Evolutionary conservation across 2,113 vertebrate genomes (phyloP), one percentile per base, ranked within the genome.

Genomic region (Ariopsis seemanni): DNA sequence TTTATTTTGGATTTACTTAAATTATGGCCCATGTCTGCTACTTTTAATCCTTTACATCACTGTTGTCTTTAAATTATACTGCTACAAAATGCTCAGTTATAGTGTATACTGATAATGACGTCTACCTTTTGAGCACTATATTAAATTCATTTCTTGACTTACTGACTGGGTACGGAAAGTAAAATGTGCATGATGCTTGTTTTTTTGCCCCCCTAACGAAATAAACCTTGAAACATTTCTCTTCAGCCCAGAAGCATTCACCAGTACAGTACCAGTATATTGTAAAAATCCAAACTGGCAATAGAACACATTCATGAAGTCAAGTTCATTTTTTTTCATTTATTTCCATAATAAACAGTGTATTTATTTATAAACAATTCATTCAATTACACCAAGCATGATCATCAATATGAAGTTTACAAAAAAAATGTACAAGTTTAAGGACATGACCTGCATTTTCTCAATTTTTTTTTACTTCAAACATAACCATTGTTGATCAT

Each of bases 291-390:
- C 14, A 72, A 3, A 77, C 1, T 11, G 48, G 52, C 48, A 25
- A 14, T 14, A 52, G 2, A 42, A 62, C 12, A 2, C 18, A 4
- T 85, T 85, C 69, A 85, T 42, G 50, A 86, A 53, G 48, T 80
- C 75, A 74, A 34, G 79, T 27, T 63, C 72, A 90, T 90, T 93
- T 94, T 42, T 42, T 93, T 94, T 93, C 95, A 97, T 98, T 98
- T 99, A 97, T 98, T 97, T 95, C 96, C 96, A 98, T 99, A 99
- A 98, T 99, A 99, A 99, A 99, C 94, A 96, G 95, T 95, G 94
- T 97, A 96, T 97, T 99, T 97, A 96, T 97, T 99, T 99, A 99
- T 97, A 99, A 98, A 98, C 97, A 97, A 95, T 96, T 97, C 95
- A 96, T 98, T 96, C 96, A 97, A 97, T 98, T 97, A 98, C 97